Conservation (phyloP, 2,113 vertebrate species). For the Neodon shergylaensis region DNA sequence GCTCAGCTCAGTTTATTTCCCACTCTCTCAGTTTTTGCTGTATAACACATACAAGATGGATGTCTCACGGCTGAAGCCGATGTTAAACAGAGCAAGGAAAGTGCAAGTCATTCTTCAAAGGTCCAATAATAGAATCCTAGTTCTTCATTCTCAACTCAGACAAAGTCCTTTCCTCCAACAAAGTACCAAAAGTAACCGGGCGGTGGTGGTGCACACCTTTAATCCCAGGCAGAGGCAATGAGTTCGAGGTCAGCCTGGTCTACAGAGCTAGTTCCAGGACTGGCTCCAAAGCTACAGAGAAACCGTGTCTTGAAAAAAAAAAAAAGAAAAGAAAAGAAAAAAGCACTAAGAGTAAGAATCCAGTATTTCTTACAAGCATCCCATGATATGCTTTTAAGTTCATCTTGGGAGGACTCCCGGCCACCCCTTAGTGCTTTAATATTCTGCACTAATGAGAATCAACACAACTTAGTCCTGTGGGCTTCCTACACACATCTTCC, state of each 20-base stretch:
- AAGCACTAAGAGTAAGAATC: neutral
- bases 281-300: no score
- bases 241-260: no score
- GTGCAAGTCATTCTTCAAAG: neutral
- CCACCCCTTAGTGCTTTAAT: slow-evolving; percentile 1
- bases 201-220: no score
- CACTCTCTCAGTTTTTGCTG: fast-evolving
- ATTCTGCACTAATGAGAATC: neutral
- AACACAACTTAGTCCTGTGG: neutral
- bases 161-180: neutral
- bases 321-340: no score
- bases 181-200: no score
- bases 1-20: neutral
- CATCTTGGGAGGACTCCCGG: neutral
- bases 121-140: neutral
- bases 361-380: neutral
- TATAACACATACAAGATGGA: fast-evolving
- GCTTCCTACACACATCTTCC: neutral
- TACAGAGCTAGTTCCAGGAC: no score
- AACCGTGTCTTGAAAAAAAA: no score
- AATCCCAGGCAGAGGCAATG: no score
- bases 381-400: neutral
- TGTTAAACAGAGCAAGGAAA: neutral
- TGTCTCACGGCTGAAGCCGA: neutral
- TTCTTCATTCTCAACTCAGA: neutral